These are phyloP conservation scores for Stenichneumon culpator DNA, from an alignment of 2,888 invertebrate genomes.

Conservation along the genomic window DNA sequence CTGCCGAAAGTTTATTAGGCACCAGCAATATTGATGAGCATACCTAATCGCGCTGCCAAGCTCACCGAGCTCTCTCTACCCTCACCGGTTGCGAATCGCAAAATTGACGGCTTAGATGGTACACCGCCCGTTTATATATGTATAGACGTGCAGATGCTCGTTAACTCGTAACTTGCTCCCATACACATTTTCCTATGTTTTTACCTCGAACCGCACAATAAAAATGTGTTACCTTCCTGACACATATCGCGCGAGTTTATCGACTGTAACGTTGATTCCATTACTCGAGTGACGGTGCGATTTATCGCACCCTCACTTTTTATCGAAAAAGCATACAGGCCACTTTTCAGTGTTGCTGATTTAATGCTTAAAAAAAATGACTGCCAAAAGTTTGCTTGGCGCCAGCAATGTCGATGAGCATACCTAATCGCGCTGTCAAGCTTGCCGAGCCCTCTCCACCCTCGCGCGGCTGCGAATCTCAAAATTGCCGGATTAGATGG, in stretches of 20 bases:
- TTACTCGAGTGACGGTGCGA: not conserved
- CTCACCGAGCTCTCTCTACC: not conserved
- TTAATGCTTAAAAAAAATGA: too few relatives aligned
- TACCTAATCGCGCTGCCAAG: not conserved
- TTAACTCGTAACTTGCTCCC: constrained; percentile 48
- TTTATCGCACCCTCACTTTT: not conserved
- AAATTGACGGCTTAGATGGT: not conserved
- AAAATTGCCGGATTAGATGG: constrained; percentile 9
- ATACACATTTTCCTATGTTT: constrained; percentile 8
- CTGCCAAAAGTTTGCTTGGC: not conserved
- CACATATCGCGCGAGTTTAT: not conserved
- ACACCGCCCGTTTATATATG: constrained; percentile 3
- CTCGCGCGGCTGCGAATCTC: constrained; percentile 2
- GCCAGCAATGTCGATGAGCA: constrained; percentile 9
- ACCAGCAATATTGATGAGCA: constrained; percentile 9
- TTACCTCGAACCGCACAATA: not conserved
- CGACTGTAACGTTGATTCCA: not conserved
- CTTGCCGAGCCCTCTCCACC: not conserved
- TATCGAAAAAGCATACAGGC: not conserved
- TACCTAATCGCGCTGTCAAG: not conserved
- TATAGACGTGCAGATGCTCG: constrained; percentile 35
- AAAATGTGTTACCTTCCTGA: not conserved
- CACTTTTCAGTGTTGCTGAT: not conserved
- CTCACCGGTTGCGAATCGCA: constrained; percentile 1
- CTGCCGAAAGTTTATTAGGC: not conserved